Base-by-base conservation (phyloP, 2,888 invertebrate species). In the Macroteleia sp. region DNA sequence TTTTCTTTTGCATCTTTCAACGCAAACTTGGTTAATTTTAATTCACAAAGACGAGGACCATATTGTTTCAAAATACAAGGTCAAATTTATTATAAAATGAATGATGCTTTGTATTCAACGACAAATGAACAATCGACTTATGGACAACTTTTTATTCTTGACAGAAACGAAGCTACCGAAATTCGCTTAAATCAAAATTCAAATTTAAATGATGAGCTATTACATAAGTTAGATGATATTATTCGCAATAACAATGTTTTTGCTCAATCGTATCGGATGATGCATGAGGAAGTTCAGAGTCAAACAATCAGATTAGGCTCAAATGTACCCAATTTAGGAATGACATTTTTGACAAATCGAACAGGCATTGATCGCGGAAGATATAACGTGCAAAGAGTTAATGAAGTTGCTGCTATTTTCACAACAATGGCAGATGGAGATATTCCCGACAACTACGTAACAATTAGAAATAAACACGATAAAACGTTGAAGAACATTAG, bases 391-490 rank as follows among this genome's bases (percentile, higher is more conserved):
- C 66, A 66, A 41, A 54, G 39, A 39, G 5, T 22, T 1, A 66
- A 66, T 14, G 50, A 61, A 32, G 67, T 17, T 8, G 67, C 77
- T 9, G 73, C 73, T 50, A 36, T 75, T 67, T 80, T 79, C 66
- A 70, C 70, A n/a, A 81, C 78, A 12, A 74, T 57, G 5, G 79
- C 78, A 36, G 76, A 80, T 62, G 74, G 79, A 3, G 66, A 81
- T 28, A 81, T 81, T 52, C n/a, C n/a, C n/a, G n/a, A n/a, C n/a
- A n/a, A n/a, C n/a, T n/a, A n/a, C n/a, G n/a, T n/a, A n/a, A n/a
- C n/a, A n/a, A n/a, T n/a, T n/a, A n/a, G n/a, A n/a, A n/a, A n/a
- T n/a, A n/a, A n/a, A n/a, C n/a, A n/a, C 77, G 64, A 76, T 8
- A 77, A 77, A 57, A 28, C 39, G 14, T 56, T 80, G 34, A 52